Conservation (phyloP, 2,113 vertebrate species). For the Tenrec ecaudatus region DNA sequence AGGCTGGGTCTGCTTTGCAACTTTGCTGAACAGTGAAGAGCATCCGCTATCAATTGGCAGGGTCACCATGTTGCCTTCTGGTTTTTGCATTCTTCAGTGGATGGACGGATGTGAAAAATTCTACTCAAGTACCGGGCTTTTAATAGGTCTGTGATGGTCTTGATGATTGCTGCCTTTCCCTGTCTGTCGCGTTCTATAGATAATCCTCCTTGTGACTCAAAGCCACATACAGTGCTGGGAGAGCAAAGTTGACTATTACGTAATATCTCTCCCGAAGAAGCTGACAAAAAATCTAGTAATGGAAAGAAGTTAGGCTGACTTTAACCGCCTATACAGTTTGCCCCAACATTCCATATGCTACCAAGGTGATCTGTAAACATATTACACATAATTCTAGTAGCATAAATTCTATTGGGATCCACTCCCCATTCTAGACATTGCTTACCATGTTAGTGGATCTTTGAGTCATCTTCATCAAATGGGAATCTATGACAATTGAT, state of each 20-base stretch:
- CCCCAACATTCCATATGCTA: constrained; percentile 58
- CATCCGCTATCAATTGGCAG: constrained; percentile 8
- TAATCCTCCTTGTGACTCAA: constrained; percentile 74
- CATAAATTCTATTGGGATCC: constrained; percentile 29
- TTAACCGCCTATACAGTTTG: constrained; percentile 61
- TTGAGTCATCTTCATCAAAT: constrained; percentile 55
- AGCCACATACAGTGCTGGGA: constrained; percentile 70
- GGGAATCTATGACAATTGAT: constrained; percentile 41
- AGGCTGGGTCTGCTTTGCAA: constrained; percentile 57
- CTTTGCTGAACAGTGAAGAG: constrained; percentile 30
- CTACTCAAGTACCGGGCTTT: constrained; percentile 57
- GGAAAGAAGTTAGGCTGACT: constrained; percentile 68
- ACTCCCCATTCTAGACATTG: constrained; percentile 53
- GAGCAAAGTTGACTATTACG: constrained; percentile 75
- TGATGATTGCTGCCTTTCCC: constrained; percentile 74
- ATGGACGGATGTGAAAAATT: constrained; percentile 55
- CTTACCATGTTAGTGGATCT: constrained; percentile 63
- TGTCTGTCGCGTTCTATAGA: constrained; percentile 74
- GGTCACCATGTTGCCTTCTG: constrained; percentile 56
- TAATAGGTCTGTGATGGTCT: constrained; percentile 72
- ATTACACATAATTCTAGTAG: constrained; percentile 39
- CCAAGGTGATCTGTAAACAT: constrained; percentile 59
- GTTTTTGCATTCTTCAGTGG: constrained; percentile 35
- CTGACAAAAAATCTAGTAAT: constrained; percentile 75
- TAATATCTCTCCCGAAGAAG: constrained; percentile 74